Evolutionary conservation across 2,113 vertebrate genomes (phyloP).

Genomic region (Scolopax mira): DNA sequence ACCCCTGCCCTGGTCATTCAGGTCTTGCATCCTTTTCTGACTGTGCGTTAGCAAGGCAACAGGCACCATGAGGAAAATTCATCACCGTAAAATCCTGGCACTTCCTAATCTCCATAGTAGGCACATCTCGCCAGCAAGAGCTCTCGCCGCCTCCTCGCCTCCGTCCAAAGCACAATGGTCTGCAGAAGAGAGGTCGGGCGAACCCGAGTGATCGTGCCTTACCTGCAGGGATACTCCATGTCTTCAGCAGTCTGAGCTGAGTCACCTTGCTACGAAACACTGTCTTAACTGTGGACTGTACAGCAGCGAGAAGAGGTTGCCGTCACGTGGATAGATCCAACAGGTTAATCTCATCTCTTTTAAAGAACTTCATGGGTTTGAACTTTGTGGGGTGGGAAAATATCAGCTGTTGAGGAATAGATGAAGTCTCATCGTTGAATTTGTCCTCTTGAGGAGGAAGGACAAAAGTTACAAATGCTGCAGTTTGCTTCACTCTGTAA

Average conservation of each 20-base stretch:
- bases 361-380: neutral
- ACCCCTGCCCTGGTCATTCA: neutral
- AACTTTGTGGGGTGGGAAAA: neutral
- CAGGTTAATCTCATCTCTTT: neutral
- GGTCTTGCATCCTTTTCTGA: neutral
- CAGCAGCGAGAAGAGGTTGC: neutral
- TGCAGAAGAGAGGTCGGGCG: neutral
- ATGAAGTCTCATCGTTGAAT: neutral
- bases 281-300: conserved; percentile 39
- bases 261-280: conserved; percentile 19
- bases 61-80: neutral
- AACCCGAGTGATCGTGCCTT: conserved; percentile 40
- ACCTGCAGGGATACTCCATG: neutral
- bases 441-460: neutral
- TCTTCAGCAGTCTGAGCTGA: conserved; percentile 27
- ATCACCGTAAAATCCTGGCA: neutral
- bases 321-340: neutral
- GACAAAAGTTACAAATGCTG: conserved; percentile 37
- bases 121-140: conserved; percentile 15
- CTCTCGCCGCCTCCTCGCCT: neutral
- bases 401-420: neutral
- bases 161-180: conserved; percentile 25
- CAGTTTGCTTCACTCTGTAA: conserved; percentile 21
- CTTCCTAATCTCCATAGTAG: neutral
- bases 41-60: neutral